Percentiles rank a stretch among this genome's conserved stretches.
Conservation (phyloP, 1,140 invertebrate genomes). For the Lepidotrigona ventralis region DNA sequence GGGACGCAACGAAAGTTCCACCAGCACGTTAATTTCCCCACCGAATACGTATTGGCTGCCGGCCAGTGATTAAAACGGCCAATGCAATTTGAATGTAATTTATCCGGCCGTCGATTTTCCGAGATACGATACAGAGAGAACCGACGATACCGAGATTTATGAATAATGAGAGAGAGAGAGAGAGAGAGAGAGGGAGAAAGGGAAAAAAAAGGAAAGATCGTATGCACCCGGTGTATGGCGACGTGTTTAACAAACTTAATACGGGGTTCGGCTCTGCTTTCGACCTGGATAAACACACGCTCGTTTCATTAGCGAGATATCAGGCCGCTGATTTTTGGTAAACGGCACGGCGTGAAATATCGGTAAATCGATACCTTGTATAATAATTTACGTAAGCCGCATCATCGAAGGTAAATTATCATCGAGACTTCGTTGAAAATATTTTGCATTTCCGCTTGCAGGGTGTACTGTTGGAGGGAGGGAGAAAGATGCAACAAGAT, state of each 20-base stretch:
- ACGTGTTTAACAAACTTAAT: background rate
- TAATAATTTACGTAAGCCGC: too few species aligned
- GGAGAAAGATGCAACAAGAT: background rate
- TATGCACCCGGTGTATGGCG: background rate
- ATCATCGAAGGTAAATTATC: background rate
- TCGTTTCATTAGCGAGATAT: background rate
- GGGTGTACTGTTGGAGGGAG: background rate
- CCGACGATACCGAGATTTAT: background rate
- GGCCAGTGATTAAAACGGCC: background rate
- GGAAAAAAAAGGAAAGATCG: background rate
- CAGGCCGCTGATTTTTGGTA: background rate
- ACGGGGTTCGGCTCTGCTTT: too few species aligned
- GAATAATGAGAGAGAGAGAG: background rate
- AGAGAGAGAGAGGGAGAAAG: too few species aligned
- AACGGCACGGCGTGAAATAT: background rate
- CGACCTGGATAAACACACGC: background rate
- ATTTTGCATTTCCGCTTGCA: background rate
- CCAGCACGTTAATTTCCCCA: background rate
- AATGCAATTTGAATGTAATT: constrained; percentile 1
- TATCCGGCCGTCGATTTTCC: background rate
- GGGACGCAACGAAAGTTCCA: background rate
- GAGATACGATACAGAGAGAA: background rate
- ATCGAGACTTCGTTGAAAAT: background rate
- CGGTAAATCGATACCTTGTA: too few species aligned
- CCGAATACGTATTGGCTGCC: background rate